These are phyloP conservation scores for Scelioninae gen. 2 DNA, from an alignment of 2,888 invertebrate genomes.

Conservation along the genomic window DNA sequence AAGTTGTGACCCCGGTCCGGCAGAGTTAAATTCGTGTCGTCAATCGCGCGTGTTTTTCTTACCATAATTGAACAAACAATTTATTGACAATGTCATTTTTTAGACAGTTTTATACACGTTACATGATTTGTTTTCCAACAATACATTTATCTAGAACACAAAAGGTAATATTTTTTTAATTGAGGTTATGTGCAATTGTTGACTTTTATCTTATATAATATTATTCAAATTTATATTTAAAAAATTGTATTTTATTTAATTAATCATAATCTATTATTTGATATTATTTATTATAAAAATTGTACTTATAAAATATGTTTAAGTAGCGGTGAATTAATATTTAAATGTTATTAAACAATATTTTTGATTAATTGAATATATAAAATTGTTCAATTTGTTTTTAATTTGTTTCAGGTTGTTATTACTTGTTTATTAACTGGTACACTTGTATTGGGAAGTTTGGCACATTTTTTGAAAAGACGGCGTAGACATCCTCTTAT, in stretches of 20 bases:
- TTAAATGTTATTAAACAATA: too few species aligned
- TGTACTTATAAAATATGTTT: too few species aligned
- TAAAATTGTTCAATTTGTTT: not conserved
- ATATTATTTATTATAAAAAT: not conserved
- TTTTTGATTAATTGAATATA: not conserved
- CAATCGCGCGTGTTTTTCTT: not conserved
- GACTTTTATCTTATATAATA: slow-evolving; percentile 44
- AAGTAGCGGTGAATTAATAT: too few species aligned
- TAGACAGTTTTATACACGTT: slow-evolving; percentile 67
- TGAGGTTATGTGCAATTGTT: slow-evolving; percentile 59
- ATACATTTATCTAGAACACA: slow-evolving; percentile 81
- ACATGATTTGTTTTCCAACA: slow-evolving; percentile 66
- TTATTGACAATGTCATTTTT: slow-evolving; percentile 67
- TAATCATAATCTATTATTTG: not conserved
- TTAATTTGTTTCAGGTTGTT: slow-evolving; percentile 77
- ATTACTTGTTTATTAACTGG: slow-evolving; percentile 86
- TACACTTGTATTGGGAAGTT: slow-evolving; percentile 86
- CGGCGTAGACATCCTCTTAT: slow-evolving; percentile 74
- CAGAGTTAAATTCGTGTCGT: slow-evolving; percentile 7
- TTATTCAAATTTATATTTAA: slow-evolving; percentile 3
- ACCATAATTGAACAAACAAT: not conserved
- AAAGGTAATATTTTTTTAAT: slow-evolving; percentile 78
- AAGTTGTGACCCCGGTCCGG: slow-evolving; percentile 20
- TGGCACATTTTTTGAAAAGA: slow-evolving; percentile 87
- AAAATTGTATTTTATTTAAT: not conserved